Percentiles rank a stretch among this genome's conserved stretches.
These are phyloP conservation scores for Leptocoma aspasia DNA, from an alignment of 2,113 vertebrate species.

Conservation along the genomic window DNA sequence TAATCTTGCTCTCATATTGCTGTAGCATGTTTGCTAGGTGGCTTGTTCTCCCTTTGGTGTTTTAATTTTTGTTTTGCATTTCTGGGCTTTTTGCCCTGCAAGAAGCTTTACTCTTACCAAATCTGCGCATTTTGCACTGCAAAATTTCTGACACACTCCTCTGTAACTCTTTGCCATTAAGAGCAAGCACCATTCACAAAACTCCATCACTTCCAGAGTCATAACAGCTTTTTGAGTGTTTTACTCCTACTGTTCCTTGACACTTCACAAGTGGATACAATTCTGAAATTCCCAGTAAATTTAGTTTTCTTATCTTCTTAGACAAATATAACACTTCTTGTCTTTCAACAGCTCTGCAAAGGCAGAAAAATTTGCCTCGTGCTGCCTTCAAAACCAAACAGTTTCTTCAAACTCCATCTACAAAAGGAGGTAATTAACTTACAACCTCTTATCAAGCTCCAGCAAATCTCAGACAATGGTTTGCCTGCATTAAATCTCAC, in stretches of 20 bases:
- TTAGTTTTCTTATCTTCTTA: conserved; percentile 65
- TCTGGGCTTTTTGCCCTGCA: conserved; percentile 55
- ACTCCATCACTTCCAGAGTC: neutral
- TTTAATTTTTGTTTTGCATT: conserved; percentile 24
- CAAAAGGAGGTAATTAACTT: conserved; percentile 91
- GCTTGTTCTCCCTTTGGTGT: conserved; percentile 67
- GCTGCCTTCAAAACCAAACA: conserved; percentile 97
- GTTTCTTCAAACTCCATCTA: conserved; percentile 88
- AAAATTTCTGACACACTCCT: conserved; percentile 54
- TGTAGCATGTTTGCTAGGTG: conserved; percentile 75
- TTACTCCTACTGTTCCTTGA: conserved; percentile 11
- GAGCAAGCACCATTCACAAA: conserved; percentile 62
- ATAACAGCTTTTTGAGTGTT: conserved; percentile 58
- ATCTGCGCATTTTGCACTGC: conserved; percentile 49
- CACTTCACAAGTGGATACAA: conserved; percentile 14
- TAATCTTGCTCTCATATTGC: conserved; percentile 58
- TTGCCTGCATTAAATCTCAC: conserved; percentile 40
- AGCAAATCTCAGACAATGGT: conserved; percentile 50
- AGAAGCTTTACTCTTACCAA: conserved; percentile 54
- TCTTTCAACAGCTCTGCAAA: conserved; percentile 91
- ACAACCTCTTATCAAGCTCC: conserved; percentile 65
- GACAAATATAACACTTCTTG: conserved; percentile 84
- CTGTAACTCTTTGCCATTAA: conserved; percentile 47
- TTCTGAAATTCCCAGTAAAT: conserved; percentile 49
- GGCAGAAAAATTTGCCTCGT: conserved; percentile 87